A percentile compares a stretch with the other conserved stretches of the same genome.
phyloP scores from a whole-genome alignment of 2,888 invertebrate genomes.

The Drosophila mulleri region DNA sequence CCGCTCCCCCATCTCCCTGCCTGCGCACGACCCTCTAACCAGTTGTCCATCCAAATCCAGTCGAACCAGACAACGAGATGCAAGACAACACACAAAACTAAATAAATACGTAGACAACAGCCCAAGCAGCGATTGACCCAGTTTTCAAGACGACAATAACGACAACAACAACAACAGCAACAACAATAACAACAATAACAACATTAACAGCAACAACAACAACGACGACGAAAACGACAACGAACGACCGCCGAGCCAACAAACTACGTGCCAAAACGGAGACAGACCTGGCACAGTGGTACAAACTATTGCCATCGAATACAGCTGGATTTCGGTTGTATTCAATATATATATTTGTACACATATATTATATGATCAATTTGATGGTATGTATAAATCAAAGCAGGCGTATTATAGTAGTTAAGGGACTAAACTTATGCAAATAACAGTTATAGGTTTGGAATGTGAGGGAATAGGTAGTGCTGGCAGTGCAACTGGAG shows the following conservation, averaged over 20 bases:
- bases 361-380: background rate
- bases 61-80: slow-evolving; percentile 70
- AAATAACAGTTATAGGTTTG: no score
- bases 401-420: no score
- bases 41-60: slow-evolving; percentile 72
- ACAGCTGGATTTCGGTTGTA: no score
- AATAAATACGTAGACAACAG: slow-evolving; percentile 60
- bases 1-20: background rate
- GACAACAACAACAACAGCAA: slow-evolving; percentile 19
- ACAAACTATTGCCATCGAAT: background rate
- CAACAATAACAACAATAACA: slow-evolving; percentile 39
- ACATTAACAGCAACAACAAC: slow-evolving; percentile 7
- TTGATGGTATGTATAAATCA: no score
- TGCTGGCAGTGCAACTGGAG: no score
- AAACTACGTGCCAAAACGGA: slow-evolving; percentile 68
- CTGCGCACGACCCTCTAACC: slow-evolving; percentile 22
- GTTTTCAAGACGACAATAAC: slow-evolving; percentile 83
- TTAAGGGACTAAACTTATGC: no score
- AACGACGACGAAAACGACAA: slow-evolving; percentile 20
- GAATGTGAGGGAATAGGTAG: no score
- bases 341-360: background rate
- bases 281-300: slow-evolving; percentile 50
- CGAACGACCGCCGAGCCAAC: slow-evolving; percentile 74
- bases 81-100: slow-evolving; percentile 58
- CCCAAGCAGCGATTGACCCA: slow-evolving; percentile 83